Evolutionary conservation across 2,797 vertebrate species (phyloP).

Genomic region (Falco rusticolus): DNA sequence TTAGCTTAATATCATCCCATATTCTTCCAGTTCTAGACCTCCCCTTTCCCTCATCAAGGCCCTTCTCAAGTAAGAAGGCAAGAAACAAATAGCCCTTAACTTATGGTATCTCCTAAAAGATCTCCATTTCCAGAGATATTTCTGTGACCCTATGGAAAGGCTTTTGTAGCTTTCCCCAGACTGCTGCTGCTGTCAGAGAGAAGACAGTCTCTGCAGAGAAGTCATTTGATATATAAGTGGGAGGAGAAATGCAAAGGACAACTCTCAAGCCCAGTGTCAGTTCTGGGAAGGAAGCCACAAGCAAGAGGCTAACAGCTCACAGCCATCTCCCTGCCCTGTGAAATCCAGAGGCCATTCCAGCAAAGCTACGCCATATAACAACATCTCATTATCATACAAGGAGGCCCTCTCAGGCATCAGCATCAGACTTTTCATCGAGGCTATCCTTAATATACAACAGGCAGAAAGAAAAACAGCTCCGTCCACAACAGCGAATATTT

Average conservation of each 20-base stretch:
- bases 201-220: background rate
- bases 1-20: background rate
- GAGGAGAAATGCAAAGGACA: background rate
- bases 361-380: background rate
- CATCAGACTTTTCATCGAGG: background rate
- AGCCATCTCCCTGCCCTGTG: background rate
- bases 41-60: background rate
- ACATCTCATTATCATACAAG: background rate
- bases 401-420: background rate
- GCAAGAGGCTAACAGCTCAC: background rate
- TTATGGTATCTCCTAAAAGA: background rate
- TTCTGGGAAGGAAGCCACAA: background rate
- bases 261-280: background rate
- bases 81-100: background rate
- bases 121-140: background rate
- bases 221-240: background rate
- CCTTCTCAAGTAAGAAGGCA: background rate
- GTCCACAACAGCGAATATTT: background rate
- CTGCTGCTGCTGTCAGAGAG: background rate
- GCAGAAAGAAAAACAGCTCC: background rate
- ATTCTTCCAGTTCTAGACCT: background rate
- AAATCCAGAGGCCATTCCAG: background rate
- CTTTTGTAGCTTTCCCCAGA: background rate
- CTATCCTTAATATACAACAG: background rate
- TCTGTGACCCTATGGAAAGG: background rate